Percentiles rank a stretch among this genome's conserved stretches.
Conservation (phyloP, 2,113 vertebrate genomes). For the Apistogramma diplotaenia region DNA sequence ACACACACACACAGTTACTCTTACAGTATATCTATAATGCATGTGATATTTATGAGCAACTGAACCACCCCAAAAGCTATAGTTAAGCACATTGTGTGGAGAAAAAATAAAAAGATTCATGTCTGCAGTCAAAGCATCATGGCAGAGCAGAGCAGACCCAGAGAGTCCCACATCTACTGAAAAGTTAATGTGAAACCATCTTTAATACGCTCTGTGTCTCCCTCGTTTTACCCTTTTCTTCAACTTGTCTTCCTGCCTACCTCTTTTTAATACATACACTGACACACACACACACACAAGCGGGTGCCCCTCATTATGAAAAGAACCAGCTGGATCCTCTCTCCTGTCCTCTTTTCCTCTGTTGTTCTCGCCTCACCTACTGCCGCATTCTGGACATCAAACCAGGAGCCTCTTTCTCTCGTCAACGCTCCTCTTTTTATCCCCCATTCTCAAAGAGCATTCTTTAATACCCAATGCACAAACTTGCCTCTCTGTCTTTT, state of each 20-base stretch:
- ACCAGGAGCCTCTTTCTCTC: conserved; percentile 24
- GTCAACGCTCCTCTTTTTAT: conserved; percentile 34
- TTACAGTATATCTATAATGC: conserved; percentile 65
- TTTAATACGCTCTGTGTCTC: conserved; percentile 49
- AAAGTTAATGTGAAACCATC: conserved; percentile 69
- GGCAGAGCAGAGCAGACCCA: conserved; percentile 27
- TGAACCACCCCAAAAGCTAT: conserved; percentile 20
- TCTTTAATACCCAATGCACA: conserved; percentile 52
- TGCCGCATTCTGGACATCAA: conserved; percentile 66
- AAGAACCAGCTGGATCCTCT: conserved; percentile 59
- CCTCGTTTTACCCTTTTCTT: conserved; percentile 16
- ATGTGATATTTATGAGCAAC: conserved; percentile 64
- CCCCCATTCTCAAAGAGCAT: conserved; percentile 66
- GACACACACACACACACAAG: conserved; percentile 17
- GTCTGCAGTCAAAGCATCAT: conserved; percentile 29
- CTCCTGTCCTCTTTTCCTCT: conserved; percentile 26
- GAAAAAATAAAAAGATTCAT: neutral
- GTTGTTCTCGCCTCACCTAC: conserved; percentile 48
- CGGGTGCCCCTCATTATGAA: conserved; percentile 55
- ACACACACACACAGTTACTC: neutral
- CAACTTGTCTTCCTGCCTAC: neutral
- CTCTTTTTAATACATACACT: conserved; percentile 1
- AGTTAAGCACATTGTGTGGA: conserved; percentile 32
- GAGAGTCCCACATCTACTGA: conserved; percentile 61
- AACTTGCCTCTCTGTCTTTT: neutral